phyloP scores from a whole-genome alignment of 2,113 vertebrate genomes.

The Sinocyclocheilus anophthalmus region DNA sequence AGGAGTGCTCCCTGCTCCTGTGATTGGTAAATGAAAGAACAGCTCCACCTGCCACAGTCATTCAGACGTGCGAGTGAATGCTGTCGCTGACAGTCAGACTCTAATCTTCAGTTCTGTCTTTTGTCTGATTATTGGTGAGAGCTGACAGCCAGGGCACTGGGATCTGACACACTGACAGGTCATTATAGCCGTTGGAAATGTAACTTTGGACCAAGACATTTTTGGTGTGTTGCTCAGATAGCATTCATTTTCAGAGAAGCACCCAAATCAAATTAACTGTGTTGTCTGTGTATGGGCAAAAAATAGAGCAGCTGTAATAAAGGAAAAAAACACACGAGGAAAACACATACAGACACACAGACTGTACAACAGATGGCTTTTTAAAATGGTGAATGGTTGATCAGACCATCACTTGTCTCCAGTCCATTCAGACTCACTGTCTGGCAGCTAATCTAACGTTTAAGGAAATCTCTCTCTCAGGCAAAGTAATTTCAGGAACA shows the following conservation, averaged over 20 bases:
- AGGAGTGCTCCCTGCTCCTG: not conserved
- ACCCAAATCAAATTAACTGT: not conserved
- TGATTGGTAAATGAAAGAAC: constrained; percentile 35
- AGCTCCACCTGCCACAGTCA: not conserved
- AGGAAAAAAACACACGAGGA: not conserved
- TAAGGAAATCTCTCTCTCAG: constrained; percentile 3
- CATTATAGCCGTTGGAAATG: not conserved
- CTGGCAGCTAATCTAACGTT: constrained; percentile 31
- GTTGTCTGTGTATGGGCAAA: not conserved
- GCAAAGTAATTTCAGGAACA: constrained; percentile 1
- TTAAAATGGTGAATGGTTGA: constrained; percentile 1
- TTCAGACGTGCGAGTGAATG: constrained; percentile 2
- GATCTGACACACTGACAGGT: constrained; percentile 37
- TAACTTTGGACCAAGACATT: not conserved
- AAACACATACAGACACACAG: not conserved
- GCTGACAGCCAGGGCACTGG: constrained; percentile 38
- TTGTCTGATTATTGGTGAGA: constrained; percentile 24
- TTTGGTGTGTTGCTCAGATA: not conserved
- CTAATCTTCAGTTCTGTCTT: constrained; percentile 39
- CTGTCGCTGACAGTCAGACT: constrained; percentile 19
- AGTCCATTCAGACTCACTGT: constrained; percentile 1
- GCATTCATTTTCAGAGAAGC: not conserved
- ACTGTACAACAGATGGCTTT: not conserved
- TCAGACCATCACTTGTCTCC: constrained; percentile 7
- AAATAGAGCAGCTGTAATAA: not conserved